phyloP scores from a whole-genome alignment of 2,113 vertebrate species.

The Clarias gariepinus region DNA sequence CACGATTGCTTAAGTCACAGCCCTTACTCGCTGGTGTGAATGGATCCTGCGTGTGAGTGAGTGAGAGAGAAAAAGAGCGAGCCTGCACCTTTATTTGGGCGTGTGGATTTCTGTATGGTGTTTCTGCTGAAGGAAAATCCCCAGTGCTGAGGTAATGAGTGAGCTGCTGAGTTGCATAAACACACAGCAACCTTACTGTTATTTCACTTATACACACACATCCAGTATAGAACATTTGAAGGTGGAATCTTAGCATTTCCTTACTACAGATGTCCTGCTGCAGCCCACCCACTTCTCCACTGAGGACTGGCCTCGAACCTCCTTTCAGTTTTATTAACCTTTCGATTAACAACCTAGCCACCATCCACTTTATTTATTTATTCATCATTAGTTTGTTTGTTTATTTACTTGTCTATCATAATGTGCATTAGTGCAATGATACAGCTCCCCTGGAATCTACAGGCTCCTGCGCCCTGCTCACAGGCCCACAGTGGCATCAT shows the following conservation, averaged over 20 bases:
- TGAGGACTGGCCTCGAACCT: too few relatives aligned
- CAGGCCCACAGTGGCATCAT: too few relatives aligned
- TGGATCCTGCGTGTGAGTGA: neutral
- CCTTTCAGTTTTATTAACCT: too few relatives aligned
- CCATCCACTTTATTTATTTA: too few relatives aligned
- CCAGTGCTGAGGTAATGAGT: neutral
- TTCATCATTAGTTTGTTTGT: too few relatives aligned
- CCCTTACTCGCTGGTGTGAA: neutral
- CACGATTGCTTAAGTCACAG: conserved; percentile 56
- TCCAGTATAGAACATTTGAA: neutral
- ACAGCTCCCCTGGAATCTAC: too few relatives aligned
- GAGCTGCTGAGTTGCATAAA: conserved; percentile 1
- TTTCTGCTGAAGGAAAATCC: neutral
- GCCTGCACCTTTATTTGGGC: neutral
- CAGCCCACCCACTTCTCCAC: too few relatives aligned
- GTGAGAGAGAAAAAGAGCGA: neutral
- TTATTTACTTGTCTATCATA: too few relatives aligned
- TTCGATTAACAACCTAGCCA: too few relatives aligned
- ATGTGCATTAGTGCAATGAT: too few relatives aligned
- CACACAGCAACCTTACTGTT: neutral
- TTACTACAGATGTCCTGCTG: neutral
- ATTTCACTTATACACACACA: neutral
- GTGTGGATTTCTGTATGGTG: neutral
- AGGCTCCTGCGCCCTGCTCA: too few relatives aligned
- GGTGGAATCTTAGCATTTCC: neutral